These are phyloP conservation scores for Oenanthe melanoleuca DNA, from an alignment of 2,113 vertebrate species.

Conservation along the genomic window DNA sequence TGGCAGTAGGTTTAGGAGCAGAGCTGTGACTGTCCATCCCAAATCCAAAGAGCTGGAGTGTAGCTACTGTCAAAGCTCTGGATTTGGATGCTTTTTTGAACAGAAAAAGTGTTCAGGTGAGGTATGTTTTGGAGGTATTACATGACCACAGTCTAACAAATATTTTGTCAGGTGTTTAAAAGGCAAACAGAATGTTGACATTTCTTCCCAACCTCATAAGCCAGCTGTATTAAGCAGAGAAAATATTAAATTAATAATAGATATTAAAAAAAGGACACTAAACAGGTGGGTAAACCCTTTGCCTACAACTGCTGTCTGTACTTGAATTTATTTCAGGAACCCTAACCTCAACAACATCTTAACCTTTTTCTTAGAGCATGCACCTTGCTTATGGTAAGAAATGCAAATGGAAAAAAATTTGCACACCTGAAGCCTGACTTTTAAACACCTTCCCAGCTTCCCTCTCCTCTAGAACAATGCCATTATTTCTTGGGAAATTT, in stretches of 20 bases:
- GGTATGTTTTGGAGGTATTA: rapidly evolving
- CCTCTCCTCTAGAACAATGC: background rate
- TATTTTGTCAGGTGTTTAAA: background rate
- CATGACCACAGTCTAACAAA: background rate
- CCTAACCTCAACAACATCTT: background rate
- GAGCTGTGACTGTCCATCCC: background rate
- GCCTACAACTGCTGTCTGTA: background rate
- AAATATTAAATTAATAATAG: background rate
- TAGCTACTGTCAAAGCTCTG: background rate
- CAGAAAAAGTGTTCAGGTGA: background rate
- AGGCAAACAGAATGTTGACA: background rate
- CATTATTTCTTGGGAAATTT: background rate
- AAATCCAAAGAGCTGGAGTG: background rate
- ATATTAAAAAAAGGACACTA: background rate
- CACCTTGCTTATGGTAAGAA: background rate
- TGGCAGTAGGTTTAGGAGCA: background rate
- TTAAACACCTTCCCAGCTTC: background rate
- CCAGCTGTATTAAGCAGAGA: background rate
- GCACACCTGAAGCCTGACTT: background rate
- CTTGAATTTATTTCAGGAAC: background rate
- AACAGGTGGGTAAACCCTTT: background rate
- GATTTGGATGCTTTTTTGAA: background rate
- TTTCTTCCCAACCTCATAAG: background rate
- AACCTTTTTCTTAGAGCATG: background rate
- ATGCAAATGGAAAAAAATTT: background rate